These are phyloP conservation scores for Oryzias sinensis DNA, from an alignment of 2,797 vertebrate genomes.

Conservation along the genomic window DNA sequence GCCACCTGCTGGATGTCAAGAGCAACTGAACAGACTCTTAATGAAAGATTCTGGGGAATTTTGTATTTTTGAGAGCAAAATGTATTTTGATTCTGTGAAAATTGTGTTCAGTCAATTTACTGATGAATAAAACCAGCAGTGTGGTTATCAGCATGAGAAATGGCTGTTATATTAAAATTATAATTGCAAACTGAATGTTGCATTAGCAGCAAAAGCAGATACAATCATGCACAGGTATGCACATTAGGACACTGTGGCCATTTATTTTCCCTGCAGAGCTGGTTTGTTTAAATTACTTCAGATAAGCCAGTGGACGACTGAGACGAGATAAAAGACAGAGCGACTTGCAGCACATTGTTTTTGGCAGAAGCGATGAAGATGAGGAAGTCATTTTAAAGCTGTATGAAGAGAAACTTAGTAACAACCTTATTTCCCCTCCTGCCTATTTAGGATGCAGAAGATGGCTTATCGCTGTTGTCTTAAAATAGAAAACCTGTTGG, in stretches of 20 bases:
- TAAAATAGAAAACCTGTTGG: too few species aligned
- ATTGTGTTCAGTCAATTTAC: not conserved
- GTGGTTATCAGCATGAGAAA: too few species aligned
- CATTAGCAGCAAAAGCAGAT: not conserved
- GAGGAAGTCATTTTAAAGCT: not conserved
- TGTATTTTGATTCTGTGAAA: not conserved
- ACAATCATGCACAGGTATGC: not conserved
- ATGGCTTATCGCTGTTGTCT: too few species aligned
- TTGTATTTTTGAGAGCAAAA: too few species aligned
- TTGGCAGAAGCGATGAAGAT: not conserved
- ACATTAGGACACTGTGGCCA: not conserved
- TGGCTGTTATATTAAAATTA: not conserved
- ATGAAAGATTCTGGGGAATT: too few species aligned
- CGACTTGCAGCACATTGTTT: not conserved
- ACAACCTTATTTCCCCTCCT: not conserved
- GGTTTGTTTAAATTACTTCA: not conserved
- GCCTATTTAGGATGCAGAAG: not conserved
- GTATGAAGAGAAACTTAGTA: not conserved
- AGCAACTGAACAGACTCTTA: too few species aligned
- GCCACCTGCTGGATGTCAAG: too few species aligned
- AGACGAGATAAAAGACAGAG: not conserved
- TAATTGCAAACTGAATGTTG: not conserved
- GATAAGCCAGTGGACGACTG: not conserved
- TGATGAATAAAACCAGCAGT: not conserved
- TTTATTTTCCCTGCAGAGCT: not conserved